These are phyloP conservation scores for Sebastiscus albofasciatus DNA, from an alignment of 2,797 vertebrate species.

Conservation along the genomic window DNA sequence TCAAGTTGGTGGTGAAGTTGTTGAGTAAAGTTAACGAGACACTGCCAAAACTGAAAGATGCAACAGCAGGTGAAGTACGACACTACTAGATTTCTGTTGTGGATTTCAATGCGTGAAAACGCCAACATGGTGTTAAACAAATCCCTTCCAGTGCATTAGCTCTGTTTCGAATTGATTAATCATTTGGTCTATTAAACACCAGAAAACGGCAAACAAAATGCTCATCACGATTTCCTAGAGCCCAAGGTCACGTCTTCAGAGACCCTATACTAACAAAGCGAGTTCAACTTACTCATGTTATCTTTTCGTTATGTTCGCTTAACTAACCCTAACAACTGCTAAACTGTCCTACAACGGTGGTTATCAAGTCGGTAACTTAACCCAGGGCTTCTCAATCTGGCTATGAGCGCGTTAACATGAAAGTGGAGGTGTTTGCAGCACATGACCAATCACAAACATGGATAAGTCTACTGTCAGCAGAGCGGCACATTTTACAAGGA, in stretches of 20 bases:
- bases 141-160: neutral
- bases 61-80: neutral
- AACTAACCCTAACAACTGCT: neutral
- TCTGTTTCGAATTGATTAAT: neutral
- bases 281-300: no score
- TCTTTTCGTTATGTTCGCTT: neutral
- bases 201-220: neutral
- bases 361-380: neutral
- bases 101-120: neutral
- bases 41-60: neutral
- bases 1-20: neutral
- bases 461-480: no score
- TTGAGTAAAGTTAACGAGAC: constrained; percentile 15
- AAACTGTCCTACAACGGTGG: neutral
- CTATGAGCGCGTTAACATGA: neutral
- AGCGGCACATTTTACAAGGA: no score
- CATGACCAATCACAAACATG: no score
- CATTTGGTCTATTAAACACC: neutral
- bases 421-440: no score
- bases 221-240: neutral
- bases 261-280: accelerated
- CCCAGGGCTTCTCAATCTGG: neutral
- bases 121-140: neutral
- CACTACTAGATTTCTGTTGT: neutral
- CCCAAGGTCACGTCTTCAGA: neutral